Evolutionary conservation across 2,797 vertebrate genomes (phyloP).

Genomic region (Tragopan temminckii): DNA sequence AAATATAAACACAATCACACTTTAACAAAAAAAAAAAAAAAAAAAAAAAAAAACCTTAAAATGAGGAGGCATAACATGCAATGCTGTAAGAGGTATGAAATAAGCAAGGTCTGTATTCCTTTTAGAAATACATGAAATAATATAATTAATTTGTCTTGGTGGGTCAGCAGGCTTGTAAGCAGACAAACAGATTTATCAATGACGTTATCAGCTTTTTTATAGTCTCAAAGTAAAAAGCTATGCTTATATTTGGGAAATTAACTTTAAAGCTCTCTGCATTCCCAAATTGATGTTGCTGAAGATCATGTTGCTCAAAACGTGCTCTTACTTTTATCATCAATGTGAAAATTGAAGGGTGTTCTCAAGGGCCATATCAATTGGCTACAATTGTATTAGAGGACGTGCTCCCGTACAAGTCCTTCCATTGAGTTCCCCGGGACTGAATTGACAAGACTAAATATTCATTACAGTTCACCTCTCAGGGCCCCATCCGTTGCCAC

Average conservation of each 20-base stretch:
- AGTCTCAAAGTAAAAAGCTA: neutral
- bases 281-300: neutral
- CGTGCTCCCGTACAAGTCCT: rapidly evolving
- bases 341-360: neutral
- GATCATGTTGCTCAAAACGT: neutral
- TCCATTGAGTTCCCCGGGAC: neutral
- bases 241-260: neutral
- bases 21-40: neutral
- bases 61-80: neutral
- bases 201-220: neutral
- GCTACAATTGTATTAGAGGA: neutral
- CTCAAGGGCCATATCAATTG: neutral
- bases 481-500: neutral
- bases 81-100: rapidly evolving
- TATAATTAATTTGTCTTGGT: neutral
- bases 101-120: neutral
- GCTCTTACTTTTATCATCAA: neutral
- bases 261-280: neutral
- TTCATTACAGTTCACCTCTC: neutral
- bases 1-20: neutral
- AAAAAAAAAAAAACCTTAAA: neutral
- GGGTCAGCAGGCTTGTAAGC: neutral
- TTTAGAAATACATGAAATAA: neutral
- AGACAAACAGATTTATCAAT: neutral
- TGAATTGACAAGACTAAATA: neutral